A percentile compares a stretch with the other conserved stretches of the same genome.
Evolutionary conservation across 2,797 vertebrate species (phyloP).

Genomic region (Tympanoctomys barrerae): DNA sequence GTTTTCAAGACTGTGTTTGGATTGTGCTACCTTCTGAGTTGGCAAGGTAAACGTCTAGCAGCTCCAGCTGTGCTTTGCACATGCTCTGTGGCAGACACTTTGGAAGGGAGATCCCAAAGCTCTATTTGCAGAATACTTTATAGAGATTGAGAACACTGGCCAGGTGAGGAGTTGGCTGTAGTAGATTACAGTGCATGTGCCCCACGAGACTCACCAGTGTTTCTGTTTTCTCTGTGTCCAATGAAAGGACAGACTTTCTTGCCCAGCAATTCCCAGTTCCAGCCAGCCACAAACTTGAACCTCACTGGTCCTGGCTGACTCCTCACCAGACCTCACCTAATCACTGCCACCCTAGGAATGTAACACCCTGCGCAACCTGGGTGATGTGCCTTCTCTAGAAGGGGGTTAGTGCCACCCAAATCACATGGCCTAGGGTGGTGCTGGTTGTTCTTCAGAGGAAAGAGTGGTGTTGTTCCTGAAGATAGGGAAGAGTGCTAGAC

Average conservation of each 20-base stretch:
- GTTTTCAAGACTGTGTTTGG: neutral
- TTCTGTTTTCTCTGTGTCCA: neutral
- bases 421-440: neutral
- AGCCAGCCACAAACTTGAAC: neutral
- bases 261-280: neutral
- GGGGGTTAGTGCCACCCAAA: neutral
- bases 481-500: neutral
- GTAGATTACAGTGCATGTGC: neutral
- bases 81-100: neutral
- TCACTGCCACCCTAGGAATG: neutral
- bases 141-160: neutral
- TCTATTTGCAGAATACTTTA: neutral
- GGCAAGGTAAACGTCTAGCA: neutral
- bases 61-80: neutral
- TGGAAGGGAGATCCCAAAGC: neutral
- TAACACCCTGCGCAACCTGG: neutral
- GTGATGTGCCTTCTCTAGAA: neutral
- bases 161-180: neutral
- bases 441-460: neutral
- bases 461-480: neutral
- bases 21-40: neutral
- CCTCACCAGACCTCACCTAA: neutral
- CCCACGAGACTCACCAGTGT: neutral
- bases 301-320: neutral
- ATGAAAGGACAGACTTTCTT: neutral